These are phyloP conservation scores for Amaurobius ferox DNA, from an alignment of 2,888 invertebrate genomes.

Conservation along the genomic window DNA sequence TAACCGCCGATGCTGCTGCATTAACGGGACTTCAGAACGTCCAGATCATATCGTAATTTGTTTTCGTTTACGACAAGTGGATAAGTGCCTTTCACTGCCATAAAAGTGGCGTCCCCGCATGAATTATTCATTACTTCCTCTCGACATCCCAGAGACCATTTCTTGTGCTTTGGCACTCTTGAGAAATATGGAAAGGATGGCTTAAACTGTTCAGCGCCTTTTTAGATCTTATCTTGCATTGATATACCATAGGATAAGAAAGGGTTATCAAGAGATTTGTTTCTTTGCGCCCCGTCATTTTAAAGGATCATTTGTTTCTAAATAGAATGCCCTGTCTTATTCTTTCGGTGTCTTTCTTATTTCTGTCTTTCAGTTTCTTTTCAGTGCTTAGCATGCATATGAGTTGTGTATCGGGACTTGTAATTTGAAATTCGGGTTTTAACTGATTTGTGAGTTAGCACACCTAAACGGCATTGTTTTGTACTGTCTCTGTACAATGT, in stretches of 20 bases:
- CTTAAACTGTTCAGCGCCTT: conserved; percentile 1
- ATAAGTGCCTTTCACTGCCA: conserved; percentile 44
- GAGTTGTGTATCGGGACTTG: too few species aligned
- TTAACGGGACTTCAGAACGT: conserved; percentile 44
- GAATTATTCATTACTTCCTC: conserved; percentile 49
- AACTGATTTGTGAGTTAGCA: too few species aligned
- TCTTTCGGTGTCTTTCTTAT: neutral
- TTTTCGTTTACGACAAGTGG: conserved; percentile 59
- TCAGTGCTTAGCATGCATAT: neutral
- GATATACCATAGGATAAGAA: neutral
- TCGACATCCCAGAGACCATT: conserved; percentile 12
- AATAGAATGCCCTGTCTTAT: neutral
- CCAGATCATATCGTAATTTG: conserved; percentile 57
- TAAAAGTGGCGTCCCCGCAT: conserved; percentile 44
- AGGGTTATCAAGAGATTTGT: neutral
- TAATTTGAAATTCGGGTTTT: too few species aligned
- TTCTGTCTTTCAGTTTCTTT: neutral
- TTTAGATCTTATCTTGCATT: neutral
- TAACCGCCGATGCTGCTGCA: conserved; percentile 17
- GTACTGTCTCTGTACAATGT: too few species aligned
- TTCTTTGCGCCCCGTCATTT: neutral
- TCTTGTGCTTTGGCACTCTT: neutral
- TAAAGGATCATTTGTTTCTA: neutral
- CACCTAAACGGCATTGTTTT: too few species aligned
- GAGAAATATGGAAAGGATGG: neutral